Evolutionary conservation across 2,113 vertebrate genomes (phyloP).

Genomic region (Cnemophilus loriae): DNA sequence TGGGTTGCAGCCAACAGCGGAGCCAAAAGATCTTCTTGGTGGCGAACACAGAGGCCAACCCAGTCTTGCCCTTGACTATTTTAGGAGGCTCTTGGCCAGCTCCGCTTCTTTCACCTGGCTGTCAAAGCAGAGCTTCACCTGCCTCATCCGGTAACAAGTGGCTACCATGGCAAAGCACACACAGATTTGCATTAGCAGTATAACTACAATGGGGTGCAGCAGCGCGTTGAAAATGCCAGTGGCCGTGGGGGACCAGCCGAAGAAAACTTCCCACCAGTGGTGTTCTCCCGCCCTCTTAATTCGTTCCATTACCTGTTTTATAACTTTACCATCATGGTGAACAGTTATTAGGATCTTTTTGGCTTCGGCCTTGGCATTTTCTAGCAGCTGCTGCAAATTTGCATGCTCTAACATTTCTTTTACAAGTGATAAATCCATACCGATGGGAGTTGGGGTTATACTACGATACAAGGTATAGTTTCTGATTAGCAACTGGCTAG

Average conservation of each 20-base stretch:
- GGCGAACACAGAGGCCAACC: conserved; percentile 66
- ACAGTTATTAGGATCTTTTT: conserved; percentile 51
- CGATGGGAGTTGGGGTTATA: conserved; percentile 27
- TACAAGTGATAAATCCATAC: conserved; percentile 40
- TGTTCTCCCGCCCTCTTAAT: conserved; percentile 50
- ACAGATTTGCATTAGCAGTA: conserved; percentile 18
- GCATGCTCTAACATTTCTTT: conserved; percentile 53
- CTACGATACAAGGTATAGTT: conserved; percentile 55
- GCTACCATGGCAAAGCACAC: conserved; percentile 34
- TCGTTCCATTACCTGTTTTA: conserved; percentile 48
- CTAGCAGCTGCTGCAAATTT: conserved; percentile 46
- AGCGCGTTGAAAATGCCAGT: conserved; percentile 8
- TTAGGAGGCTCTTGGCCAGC: conserved; percentile 16
- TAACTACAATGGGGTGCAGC: conserved; percentile 28
- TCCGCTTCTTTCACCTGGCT: background rate
- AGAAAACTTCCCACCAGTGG: conserved; percentile 57
- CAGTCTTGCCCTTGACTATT: conserved; percentile 65
- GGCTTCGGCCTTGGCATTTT: conserved; percentile 49
- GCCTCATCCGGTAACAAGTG: conserved; percentile 35
- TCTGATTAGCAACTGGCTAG: conserved; percentile 45
- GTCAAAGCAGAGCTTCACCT: conserved; percentile 5
- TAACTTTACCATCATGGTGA: conserved; percentile 25
- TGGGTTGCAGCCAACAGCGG: conserved; percentile 66
- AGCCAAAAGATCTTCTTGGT: conserved; percentile 56
- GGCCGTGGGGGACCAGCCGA: conserved; percentile 47